phyloP scores from a whole-genome alignment of 2,888 invertebrate species.

The Doris montereyensis region DNA sequence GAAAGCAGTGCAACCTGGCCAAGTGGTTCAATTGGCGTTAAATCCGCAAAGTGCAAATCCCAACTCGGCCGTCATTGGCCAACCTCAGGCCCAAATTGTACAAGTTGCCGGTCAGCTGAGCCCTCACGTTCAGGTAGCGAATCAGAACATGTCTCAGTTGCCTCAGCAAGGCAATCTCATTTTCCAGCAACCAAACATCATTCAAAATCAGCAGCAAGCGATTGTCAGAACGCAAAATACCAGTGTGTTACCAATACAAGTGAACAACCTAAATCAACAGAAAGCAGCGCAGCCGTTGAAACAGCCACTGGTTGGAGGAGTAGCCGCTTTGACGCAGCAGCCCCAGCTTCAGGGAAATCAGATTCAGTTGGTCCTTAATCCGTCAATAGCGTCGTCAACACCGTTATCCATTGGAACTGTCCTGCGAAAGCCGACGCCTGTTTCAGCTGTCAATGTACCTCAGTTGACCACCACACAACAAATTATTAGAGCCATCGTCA shows the following conservation, averaged over 20 bases:
- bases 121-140: constrained; percentile 13
- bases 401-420: neutral
- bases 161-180: constrained; percentile 22
- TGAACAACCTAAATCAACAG: no score
- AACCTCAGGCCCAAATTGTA: neutral
- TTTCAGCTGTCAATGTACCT: no score
- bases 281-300: no score
- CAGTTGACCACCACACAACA: no score
- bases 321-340: no score
- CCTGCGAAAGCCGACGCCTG: no score
- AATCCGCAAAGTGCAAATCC: constrained; percentile 5
- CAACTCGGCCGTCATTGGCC: neutral
- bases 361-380: constrained; percentile 31
- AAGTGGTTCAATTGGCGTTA: constrained; percentile 16
- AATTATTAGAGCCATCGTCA: no score
- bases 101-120: constrained; percentile 12
- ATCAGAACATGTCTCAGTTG: no score
- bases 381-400: neutral
- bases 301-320: no score
- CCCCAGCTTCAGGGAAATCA: neutral
- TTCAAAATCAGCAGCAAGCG: neutral
- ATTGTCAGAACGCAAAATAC: neutral
- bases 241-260: no score
- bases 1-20: constrained; percentile 1
- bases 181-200: neutral